Base-by-base conservation (phyloP, 2,113 vertebrate species). In the Pardalotus punctatus region DNA sequence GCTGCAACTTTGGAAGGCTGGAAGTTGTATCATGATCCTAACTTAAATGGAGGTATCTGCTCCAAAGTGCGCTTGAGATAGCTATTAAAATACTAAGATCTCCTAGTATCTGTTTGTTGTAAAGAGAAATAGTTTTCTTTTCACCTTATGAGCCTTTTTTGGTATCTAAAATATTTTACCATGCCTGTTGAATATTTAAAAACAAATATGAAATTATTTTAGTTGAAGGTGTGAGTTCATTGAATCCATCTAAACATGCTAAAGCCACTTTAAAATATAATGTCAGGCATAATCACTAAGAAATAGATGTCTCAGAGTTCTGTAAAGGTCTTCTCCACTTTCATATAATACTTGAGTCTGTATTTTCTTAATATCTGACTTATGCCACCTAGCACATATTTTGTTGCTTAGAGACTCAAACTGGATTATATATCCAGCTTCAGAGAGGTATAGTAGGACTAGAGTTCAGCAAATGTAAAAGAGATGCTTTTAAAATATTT, bases 11-110 rank as follows among this genome's bases (percentile, higher is more conserved):
- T 99, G 80, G 99, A 99, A 97, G 99, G 99, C 65, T 99, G 99
- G 99, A 99, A 99, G 51, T 98, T 99, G 28, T 99, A 99, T 86
- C 99, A 99, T 25, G 99, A 99, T 91, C 99, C 99, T 72, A 99
- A 99, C 94, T 97, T 98, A 96, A 98, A 95, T 56, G 98, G 98
- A 98, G 99, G 99, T 99, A 96, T 61, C 50, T 42, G 48, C 35
- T 64, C 48, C 35, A 40, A 79, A 74, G 64, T 86, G 56, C 88
- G 57, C 81, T 58, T 93, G 38, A 78, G 56, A 48, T 12, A 86
- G 20, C 36, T 31, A 45, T 27, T 24, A 61, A 73, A 81, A 50
- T 18, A 57, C 18, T 61, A 28, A 38, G 27, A 45, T 93, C 22
- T 79, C 6, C 9, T 58, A 36, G 7, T 77, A 42, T 11, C 20